Evolutionary conservation across 2,797 vertebrate genomes (phyloP).

Genomic region (Erethizon dorsatum): DNA sequence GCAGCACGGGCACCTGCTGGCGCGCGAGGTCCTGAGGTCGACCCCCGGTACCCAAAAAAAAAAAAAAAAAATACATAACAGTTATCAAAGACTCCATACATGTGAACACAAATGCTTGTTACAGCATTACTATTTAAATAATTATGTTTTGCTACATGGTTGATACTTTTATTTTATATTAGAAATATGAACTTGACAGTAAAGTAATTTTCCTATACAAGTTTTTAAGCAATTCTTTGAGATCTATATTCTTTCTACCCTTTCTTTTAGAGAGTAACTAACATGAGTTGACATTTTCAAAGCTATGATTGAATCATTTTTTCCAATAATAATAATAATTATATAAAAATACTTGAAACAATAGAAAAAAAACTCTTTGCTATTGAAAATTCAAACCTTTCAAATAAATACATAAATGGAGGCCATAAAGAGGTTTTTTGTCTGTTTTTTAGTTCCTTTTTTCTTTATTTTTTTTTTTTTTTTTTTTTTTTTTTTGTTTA

Average conservation of each 20-base stretch:
- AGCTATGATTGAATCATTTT: conserved; percentile 49
- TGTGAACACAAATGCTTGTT: conserved; percentile 49
- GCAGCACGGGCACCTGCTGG: no score
- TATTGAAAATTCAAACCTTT: conserved; percentile 45
- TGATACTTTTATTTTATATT: conserved; percentile 65
- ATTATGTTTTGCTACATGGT: conserved; percentile 64
- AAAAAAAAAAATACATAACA: no score
- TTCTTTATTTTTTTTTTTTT: no score
- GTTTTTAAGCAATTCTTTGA: conserved; percentile 63
- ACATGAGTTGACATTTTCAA: conserved; percentile 73
- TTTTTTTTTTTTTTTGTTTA: not conserved
- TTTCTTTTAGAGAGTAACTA: conserved; percentile 74
- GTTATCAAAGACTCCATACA: not conserved
- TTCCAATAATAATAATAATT: conserved; percentile 42
- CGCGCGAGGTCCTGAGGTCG: no score
- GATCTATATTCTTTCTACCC: not conserved
- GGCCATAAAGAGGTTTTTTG: not conserved
- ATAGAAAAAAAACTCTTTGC: conserved; percentile 60
- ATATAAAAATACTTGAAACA: conserved; percentile 63
- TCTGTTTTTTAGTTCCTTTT: not conserved
- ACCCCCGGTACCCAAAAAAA: no score
- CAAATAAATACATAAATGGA: not conserved
- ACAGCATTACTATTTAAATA: conserved; percentile 75
- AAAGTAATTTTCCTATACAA: not conserved
- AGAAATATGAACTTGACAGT: conserved; percentile 70